Percentiles rank a stretch among this genome's conserved stretches.
phyloP scores from a whole-genome alignment of 2,113 vertebrate genomes.

The Isichthys henryi region DNA sequence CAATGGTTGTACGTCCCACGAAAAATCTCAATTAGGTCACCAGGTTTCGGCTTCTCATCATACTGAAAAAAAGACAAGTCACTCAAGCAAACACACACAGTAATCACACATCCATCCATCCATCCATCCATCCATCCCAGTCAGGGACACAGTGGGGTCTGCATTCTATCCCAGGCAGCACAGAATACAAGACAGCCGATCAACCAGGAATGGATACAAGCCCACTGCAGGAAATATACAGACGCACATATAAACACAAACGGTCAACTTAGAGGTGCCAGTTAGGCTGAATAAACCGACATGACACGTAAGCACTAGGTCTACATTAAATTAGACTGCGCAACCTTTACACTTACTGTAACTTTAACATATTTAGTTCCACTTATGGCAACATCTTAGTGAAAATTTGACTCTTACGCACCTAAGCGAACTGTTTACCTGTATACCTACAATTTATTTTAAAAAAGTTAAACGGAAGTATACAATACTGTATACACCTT shows the following conservation, averaged over 20 bases:
- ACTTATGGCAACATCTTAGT: no score
- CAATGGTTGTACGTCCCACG: slow-evolving; percentile 70
- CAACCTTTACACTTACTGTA: no score
- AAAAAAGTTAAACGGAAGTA: no score
- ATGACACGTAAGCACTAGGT: no score
- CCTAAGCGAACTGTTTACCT: no score
- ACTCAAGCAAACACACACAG: neutral
- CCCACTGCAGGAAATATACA: neutral
- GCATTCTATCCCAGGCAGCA: neutral
- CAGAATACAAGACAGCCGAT: neutral
- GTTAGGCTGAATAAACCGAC: no score
- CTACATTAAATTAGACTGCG: no score
- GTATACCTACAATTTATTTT: no score
- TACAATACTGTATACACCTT: no score
- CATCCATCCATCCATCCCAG: neutral
- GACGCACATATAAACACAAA: neutral
- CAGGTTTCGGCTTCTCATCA: slow-evolving; percentile 56
- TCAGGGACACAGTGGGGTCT: neutral
- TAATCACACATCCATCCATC: neutral
- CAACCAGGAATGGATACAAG: neutral
- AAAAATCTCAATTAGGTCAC: slow-evolving; percentile 76
- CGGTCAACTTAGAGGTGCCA: neutral
- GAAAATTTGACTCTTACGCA: no score
- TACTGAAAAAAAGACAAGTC: slow-evolving; percentile 33
- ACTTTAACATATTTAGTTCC: no score